Conservation (phyloP, 2,113 vertebrate genomes). For the Podilymbus podiceps region DNA sequence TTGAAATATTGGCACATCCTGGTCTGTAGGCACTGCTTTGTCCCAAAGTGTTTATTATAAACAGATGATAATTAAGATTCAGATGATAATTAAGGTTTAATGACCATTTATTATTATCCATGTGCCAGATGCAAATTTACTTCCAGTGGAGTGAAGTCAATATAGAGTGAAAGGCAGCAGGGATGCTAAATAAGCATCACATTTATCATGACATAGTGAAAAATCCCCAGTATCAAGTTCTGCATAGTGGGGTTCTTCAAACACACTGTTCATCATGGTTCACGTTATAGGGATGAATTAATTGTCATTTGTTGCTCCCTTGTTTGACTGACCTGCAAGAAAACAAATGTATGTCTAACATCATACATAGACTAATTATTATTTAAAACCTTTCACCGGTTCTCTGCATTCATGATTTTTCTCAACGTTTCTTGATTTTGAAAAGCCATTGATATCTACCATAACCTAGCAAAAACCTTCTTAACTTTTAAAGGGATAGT, state of each 20-base stretch:
- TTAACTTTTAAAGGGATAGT: not conserved
- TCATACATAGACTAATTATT: not conserved
- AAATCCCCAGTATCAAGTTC: not conserved
- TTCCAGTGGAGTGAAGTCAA: constrained; percentile 35
- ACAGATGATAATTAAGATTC: constrained; percentile 42
- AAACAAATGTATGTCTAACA: not conserved
- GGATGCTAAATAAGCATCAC: not conserved
- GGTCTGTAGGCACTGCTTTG: not conserved
- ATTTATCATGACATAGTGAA: constrained; percentile 2
- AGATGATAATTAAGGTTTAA: constrained; percentile 46
- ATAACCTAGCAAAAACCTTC: not conserved
- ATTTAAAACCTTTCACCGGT: not conserved
- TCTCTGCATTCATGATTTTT: not conserved
- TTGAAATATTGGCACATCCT: not conserved
- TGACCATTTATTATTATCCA: constrained; percentile 26
- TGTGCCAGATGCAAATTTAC: constrained; percentile 35
- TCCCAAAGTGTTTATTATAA: constrained; percentile 24
- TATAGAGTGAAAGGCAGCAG: constrained; percentile 2
- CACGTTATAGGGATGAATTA: not conserved
- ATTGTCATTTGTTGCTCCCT: not conserved
- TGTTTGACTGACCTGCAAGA: not conserved
- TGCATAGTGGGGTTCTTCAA: not conserved
- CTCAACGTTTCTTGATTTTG: not conserved
- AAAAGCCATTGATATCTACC: not conserved
- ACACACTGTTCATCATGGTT: not conserved